These are phyloP conservation scores for Pantherophis guttatus DNA, from an alignment of 2,113 vertebrate species.

Conservation along the genomic window DNA sequence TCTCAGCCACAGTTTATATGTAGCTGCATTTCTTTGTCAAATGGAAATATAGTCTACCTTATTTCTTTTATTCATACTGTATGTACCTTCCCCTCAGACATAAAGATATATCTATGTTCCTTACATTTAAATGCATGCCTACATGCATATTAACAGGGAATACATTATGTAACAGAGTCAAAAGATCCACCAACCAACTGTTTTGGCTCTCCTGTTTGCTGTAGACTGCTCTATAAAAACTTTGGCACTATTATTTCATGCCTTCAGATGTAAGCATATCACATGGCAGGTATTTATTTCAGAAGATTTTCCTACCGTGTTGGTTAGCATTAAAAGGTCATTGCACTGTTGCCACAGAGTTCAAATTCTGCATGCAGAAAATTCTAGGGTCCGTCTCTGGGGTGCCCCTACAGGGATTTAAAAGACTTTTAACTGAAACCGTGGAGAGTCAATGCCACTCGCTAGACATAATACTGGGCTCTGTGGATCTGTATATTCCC, in stretches of 20 bases:
- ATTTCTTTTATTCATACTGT: background rate
- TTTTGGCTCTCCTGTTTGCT: background rate
- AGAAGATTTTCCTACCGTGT: background rate
- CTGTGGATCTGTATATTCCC: background rate
- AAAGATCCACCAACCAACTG: background rate
- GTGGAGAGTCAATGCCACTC: background rate
- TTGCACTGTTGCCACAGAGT: background rate
- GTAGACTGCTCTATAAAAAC: background rate
- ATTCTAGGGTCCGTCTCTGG: background rate
- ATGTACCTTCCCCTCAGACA: background rate
- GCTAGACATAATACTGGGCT: background rate
- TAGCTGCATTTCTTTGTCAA: accelerated
- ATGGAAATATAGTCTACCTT: background rate
- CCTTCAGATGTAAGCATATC: background rate
- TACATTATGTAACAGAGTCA: background rate
- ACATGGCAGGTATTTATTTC: background rate
- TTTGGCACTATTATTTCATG: background rate
- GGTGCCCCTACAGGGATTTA: background rate
- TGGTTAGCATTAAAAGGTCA: background rate
- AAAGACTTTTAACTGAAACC: background rate
- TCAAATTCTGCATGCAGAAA: background rate
- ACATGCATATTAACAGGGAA: background rate
- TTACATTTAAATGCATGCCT: background rate
- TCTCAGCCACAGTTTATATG: background rate
- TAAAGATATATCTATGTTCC: background rate